Evolutionary conservation across 37 sponge, comb jelly and placozoan genomes (phyloP).

Genomic region (Spongilla lacustris): DNA sequence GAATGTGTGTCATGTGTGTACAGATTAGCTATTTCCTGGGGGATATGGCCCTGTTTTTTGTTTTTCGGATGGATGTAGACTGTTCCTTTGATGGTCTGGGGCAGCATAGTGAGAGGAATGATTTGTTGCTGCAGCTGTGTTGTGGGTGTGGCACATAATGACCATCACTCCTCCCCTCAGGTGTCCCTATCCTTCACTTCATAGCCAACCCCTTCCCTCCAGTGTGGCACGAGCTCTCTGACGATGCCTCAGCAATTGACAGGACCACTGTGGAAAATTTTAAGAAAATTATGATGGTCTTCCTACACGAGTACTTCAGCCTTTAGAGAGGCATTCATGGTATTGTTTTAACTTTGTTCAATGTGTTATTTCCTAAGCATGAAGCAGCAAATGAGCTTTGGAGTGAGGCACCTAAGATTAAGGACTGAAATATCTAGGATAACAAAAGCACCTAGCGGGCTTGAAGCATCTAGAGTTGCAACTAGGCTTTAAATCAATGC

Average conservation of each 20-base stretch:
- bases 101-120: too few species aligned
- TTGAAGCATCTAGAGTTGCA: too few species aligned
- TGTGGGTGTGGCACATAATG: not conserved
- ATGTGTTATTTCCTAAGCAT: too few species aligned
- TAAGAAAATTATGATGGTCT: constrained; percentile 80
- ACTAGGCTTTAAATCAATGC: too few species aligned
- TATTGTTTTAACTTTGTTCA: not conserved
- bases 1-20: too few species aligned
- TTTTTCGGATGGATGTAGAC: not conserved
- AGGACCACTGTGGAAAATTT: constrained; percentile 71
- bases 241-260: constrained; percentile 77
- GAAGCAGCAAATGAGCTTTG: too few species aligned
- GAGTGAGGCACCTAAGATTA: too few species aligned
- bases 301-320: constrained; percentile 85
- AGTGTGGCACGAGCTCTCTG: constrained; percentile 85
- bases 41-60: not conserved
- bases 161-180: constrained; percentile 35
- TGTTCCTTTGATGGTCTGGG: too few species aligned
- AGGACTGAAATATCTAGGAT: too few species aligned
- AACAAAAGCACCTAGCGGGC: too few species aligned
- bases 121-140: not conserved
- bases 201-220: constrained; percentile 85
- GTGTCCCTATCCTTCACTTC: constrained; percentile 88
- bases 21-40: not conserved
- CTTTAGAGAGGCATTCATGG: constrained; percentile 7